A percentile compares a stretch with the other conserved stretches of the same genome.
Conservation (phyloP, 2,888 invertebrate genomes). For the Steromphala cineraria region DNA sequence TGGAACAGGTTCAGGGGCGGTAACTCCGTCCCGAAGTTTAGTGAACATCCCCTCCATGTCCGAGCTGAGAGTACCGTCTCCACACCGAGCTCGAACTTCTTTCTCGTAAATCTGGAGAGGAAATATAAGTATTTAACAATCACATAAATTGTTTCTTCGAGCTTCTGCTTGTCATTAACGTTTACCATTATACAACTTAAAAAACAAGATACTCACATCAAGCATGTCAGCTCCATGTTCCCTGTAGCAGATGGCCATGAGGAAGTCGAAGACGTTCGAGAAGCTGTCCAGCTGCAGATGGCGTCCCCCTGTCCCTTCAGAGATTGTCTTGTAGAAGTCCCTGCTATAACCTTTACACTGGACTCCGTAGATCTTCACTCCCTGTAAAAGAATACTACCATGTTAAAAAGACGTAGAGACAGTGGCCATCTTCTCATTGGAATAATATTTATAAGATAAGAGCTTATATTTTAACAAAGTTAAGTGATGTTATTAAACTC, state of each 20-base stretch:
- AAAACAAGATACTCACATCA: conserved; percentile 34
- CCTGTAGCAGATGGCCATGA: conserved; percentile 71
- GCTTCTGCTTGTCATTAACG: background rate
- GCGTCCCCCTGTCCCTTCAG: conserved; percentile 57
- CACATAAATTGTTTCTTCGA: background rate
- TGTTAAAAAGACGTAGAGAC: background rate
- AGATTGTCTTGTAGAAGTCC: conserved; percentile 59
- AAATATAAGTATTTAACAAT: background rate
- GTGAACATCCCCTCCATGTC: conserved; percentile 56
- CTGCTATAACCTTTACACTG: conserved; percentile 41
- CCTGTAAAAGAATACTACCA: conserved; percentile 36
- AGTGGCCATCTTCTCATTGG: background rate
- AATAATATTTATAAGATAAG: too few species aligned
- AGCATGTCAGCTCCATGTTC: conserved; percentile 60
- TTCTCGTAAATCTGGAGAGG: conserved; percentile 49
- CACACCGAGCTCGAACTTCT: conserved; percentile 51
- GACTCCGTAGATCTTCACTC: conserved; percentile 55
- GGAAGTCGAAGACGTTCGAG: conserved; percentile 65
- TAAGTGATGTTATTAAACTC: conserved; percentile 7
- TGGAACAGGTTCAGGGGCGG: background rate
- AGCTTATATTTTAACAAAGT: background rate
- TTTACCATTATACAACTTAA: background rate
- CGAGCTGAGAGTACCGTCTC: conserved; percentile 38
- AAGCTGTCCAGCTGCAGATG: conserved; percentile 63
- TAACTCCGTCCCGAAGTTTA: conserved; percentile 41